Conservation (phyloP, 2,113 vertebrate genomes). For the Cercopithecus mona region DNA sequence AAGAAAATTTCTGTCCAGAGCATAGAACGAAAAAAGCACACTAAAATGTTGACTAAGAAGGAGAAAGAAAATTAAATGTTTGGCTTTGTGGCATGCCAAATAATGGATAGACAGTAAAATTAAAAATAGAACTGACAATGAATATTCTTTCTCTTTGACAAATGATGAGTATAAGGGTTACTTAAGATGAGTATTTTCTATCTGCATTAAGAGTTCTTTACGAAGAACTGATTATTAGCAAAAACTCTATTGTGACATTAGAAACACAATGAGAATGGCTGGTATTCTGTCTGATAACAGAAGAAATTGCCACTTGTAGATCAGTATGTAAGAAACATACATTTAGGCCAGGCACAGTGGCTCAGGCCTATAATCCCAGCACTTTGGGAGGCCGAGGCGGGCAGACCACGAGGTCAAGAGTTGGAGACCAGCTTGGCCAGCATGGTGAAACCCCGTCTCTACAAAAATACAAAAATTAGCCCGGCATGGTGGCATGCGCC, state of each 20-base stretch:
- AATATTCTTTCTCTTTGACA: background rate
- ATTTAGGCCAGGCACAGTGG: no score
- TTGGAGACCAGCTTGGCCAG: no score
- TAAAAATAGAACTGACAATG: background rate
- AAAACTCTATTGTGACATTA: background rate
- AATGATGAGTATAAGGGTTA: background rate
- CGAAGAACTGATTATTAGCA: background rate
- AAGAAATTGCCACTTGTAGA: background rate
- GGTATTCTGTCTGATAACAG: background rate
- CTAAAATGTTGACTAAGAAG: background rate
- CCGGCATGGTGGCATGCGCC: fast-evolving
- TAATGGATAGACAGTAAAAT: background rate
- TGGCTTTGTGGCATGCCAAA: background rate
- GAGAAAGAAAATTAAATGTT: background rate
- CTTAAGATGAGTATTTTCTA: background rate
- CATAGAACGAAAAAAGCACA: background rate
- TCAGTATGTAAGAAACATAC: background rate
- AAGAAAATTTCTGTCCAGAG: constrained; percentile 4
- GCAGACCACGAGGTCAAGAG: no score
- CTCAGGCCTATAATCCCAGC: no score
- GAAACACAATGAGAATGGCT: background rate
- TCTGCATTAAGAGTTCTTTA: background rate
- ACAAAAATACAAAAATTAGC: no score
- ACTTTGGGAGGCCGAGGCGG: no score
- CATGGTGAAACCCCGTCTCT: no score